These are phyloP conservation scores for Drosophila robusta DNA, from an alignment of 2,888 invertebrate species.

Conservation along the genomic window DNA sequence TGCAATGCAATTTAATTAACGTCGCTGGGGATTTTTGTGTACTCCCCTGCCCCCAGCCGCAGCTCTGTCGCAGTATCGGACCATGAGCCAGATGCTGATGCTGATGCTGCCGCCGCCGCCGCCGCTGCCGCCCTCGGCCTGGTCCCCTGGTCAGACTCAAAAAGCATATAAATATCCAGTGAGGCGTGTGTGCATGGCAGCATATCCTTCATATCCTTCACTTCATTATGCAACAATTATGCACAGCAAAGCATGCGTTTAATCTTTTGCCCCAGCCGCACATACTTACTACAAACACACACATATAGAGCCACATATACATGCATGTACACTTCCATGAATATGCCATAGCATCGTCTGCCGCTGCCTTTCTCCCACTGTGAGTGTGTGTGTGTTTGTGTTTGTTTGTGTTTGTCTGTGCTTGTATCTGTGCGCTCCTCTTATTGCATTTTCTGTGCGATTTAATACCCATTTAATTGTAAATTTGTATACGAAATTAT, in stretches of 20 bases:
- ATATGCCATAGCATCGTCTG: slow-evolving; percentile 28
- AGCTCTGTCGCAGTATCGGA: not conserved
- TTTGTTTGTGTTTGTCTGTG: not conserved
- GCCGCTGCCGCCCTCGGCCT: not conserved
- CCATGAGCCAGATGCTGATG: not conserved
- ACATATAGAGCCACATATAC: not conserved
- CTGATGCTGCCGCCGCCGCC: not conserved
- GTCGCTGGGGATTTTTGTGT: slow-evolving; percentile 69
- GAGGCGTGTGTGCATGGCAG: slow-evolving; percentile 53
- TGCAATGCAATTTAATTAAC: slow-evolving; percentile 79
- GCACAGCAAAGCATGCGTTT: slow-evolving; percentile 80
- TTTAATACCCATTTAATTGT: slow-evolving; percentile 77
- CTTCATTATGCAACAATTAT: slow-evolving; percentile 81
- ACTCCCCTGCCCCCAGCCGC: slow-evolving; percentile 16
- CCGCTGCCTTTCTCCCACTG: not conserved
- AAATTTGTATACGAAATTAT: slow-evolving; percentile 73
- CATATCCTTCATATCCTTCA: slow-evolving; percentile 79
- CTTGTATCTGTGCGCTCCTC: slow-evolving; percentile 17
- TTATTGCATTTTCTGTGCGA: slow-evolving; percentile 70
- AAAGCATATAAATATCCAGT: slow-evolving; percentile 76
- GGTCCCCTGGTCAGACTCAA: slow-evolving; percentile 52
- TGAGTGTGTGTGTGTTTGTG: not conserved
- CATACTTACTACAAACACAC: slow-evolving; percentile 12
- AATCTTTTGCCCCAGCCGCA: slow-evolving; percentile 73
- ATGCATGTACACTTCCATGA: slow-evolving; percentile 9